Evolutionary conservation across 2,888 invertebrate genomes (phyloP).

Genomic region (Clivina fossor): DNA sequence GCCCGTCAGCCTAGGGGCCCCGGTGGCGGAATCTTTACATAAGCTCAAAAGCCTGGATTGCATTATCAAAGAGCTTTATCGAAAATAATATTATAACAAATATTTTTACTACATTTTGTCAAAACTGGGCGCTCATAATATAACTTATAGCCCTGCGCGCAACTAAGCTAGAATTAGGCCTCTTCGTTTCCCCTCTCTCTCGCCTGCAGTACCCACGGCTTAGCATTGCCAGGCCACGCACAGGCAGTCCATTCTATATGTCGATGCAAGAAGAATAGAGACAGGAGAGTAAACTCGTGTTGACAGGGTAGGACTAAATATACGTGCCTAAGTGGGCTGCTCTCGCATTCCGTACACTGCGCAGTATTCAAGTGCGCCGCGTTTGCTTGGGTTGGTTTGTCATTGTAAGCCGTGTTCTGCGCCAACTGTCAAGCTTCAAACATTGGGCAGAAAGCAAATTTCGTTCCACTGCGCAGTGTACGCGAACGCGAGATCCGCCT

Average conservation of each 20-base stretch:
- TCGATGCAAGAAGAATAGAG: slow-evolving; percentile 7
- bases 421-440: too few relatives aligned
- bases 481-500: too few relatives aligned
- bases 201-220: too few relatives aligned
- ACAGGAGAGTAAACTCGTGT: slow-evolving; percentile 2
- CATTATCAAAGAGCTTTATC: slow-evolving; percentile 2
- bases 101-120: slow-evolving; percentile 4
- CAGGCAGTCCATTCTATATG: slow-evolving; percentile 1
- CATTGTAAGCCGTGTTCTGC: too few relatives aligned
- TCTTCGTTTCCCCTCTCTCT: too few relatives aligned
- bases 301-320: neutral
- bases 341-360: too few relatives aligned
- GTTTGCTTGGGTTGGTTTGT: too few relatives aligned
- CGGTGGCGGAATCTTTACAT: slow-evolving; percentile 10
- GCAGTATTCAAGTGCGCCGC: too few relatives aligned
- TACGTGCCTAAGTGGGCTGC: too few relatives aligned
- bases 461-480: too few relatives aligned
- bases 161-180: slow-evolving; percentile 5
- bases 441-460: too few relatives aligned
- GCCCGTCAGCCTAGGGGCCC: slow-evolving; percentile 7
- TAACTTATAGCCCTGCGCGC: slow-evolving; percentile 1
- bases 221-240: too few relatives aligned
- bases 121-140: slow-evolving; percentile 3
- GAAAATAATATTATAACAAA: slow-evolving; percentile 4
- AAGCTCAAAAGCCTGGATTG: slow-evolving; percentile 9